These are phyloP conservation scores for Caenorhabditis briggsae DNA, from an alignment of 1,140 invertebrate species.

Conservation along the genomic window DNA sequence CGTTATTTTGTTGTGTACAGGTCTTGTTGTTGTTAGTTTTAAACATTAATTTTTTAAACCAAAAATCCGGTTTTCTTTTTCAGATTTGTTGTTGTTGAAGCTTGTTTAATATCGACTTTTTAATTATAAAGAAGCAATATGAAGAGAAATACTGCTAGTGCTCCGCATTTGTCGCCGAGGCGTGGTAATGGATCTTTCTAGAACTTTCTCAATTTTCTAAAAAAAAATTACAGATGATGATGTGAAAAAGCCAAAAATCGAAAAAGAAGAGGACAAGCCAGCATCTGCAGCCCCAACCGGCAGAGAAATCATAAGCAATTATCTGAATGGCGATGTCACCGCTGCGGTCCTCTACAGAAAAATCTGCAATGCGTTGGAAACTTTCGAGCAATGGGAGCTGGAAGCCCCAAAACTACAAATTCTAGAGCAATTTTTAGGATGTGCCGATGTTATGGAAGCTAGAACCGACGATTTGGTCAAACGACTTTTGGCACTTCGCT, in stretches of 20 bases:
- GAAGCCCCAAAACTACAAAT: slow-evolving; percentile 22
- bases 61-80: not conserved
- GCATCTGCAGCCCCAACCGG: not conserved
- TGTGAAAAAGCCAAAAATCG: not conserved
- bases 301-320: slow-evolving; percentile 3
- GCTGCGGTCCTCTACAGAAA: not conserved
- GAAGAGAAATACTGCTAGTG: slow-evolving; percentile 29
- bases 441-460: slow-evolving; percentile 1
- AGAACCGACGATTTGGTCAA: not conserved
- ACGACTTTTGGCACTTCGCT: not conserved
- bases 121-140: not conserved
- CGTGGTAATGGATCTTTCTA: slow-evolving; percentile 3
- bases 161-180: slow-evolving; percentile 10
- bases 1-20: slow-evolving; percentile 40
- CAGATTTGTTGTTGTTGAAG: slow-evolving; percentile 14
- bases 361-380: slow-evolving; percentile 43
- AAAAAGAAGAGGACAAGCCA: not conserved
- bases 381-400: slow-evolving; percentile 27
- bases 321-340: slow-evolving; percentile 37
- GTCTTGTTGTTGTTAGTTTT: slow-evolving; percentile 45
- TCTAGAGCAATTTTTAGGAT: not conserved
- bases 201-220: not conserved
- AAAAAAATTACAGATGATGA: slow-evolving; percentile 27
- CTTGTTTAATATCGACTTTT: not conserved
- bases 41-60: not conserved